Conservation (phyloP, 2,888 invertebrate genomes). For the Norana najaformis region DNA sequence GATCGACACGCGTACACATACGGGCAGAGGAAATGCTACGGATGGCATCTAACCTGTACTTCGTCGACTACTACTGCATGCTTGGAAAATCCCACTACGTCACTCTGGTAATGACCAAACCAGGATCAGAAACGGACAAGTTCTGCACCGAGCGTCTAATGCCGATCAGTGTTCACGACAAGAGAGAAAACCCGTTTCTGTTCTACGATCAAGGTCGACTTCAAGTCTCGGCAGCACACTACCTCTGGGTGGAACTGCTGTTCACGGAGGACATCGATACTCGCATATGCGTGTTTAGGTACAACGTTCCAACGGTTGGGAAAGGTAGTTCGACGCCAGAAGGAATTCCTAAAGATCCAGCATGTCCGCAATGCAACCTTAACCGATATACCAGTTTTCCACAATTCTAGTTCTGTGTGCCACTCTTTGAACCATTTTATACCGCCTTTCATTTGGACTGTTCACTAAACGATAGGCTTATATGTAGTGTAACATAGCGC, state of each 20-base stretch:
- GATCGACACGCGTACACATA: neutral
- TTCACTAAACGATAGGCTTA: no score
- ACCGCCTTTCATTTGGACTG: no score
- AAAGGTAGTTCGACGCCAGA: neutral
- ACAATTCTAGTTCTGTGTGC: no score
- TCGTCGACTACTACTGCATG: constrained; percentile 23
- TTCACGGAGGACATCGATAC: neutral
- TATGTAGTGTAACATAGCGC: no score
- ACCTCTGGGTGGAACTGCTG: neutral
- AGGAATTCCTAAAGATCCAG: neutral
- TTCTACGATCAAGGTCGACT: neutral
- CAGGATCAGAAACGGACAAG: constrained; percentile 26
- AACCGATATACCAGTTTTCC: no score
- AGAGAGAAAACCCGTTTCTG: constrained; percentile 24
- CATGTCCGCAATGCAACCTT: no score
- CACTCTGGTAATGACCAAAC: constrained; percentile 34
- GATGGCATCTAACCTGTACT: neutral
- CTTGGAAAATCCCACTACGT: constrained; percentile 24
- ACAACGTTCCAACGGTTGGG: neutral
- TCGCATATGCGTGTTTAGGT: neutral
- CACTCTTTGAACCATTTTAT: no score
- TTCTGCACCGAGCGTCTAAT: constrained; percentile 28
- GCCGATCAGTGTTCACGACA: neutral
- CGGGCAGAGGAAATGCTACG: neutral
- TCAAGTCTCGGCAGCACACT: neutral